phyloP scores from a whole-genome alignment of 2,888 invertebrate genomes.

The Macrosiphum euphorbiae region DNA sequence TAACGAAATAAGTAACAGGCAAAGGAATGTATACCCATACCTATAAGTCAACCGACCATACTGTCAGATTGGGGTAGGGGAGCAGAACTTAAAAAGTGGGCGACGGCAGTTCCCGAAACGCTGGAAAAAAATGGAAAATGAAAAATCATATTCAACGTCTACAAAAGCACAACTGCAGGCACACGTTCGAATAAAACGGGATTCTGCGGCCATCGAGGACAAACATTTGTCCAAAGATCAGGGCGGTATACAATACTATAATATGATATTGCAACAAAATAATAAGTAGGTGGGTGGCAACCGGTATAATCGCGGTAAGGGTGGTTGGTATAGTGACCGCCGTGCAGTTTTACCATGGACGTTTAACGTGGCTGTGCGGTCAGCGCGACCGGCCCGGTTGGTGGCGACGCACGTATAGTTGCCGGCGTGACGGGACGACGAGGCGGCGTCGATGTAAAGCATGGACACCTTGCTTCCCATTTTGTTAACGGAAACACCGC shows the following conservation, averaged over 20 bases:
- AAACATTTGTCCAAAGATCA: neutral
- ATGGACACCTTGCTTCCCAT: slow-evolving; percentile 71
- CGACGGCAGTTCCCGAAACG: neutral
- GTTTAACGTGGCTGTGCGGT: slow-evolving; percentile 68
- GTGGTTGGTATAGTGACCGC: neutral
- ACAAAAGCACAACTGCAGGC: slow-evolving; percentile 34
- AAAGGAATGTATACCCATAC: too few species aligned
- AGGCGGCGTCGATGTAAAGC: slow-evolving; percentile 67
- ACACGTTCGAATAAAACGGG: neutral
- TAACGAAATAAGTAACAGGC: neutral
- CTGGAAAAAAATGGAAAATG: neutral
- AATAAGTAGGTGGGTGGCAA: neutral
- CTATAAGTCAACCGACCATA: neutral
- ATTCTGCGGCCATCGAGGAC: slow-evolving; percentile 10
- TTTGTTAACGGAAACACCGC: slow-evolving; percentile 70
- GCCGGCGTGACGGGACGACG: slow-evolving; percentile 69
- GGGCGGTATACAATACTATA: neutral
- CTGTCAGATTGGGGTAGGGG: neutral
- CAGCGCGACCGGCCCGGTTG: slow-evolving; percentile 70
- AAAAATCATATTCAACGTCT: neutral
- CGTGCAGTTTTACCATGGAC: slow-evolving; percentile 63
- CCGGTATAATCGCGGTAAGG: neutral
- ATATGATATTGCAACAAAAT: neutral
- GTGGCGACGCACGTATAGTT: slow-evolving; percentile 71
- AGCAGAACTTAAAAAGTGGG: neutral